Conservation (phyloP, 2,888 invertebrate genomes). For the Diadegma fenestrale region DNA sequence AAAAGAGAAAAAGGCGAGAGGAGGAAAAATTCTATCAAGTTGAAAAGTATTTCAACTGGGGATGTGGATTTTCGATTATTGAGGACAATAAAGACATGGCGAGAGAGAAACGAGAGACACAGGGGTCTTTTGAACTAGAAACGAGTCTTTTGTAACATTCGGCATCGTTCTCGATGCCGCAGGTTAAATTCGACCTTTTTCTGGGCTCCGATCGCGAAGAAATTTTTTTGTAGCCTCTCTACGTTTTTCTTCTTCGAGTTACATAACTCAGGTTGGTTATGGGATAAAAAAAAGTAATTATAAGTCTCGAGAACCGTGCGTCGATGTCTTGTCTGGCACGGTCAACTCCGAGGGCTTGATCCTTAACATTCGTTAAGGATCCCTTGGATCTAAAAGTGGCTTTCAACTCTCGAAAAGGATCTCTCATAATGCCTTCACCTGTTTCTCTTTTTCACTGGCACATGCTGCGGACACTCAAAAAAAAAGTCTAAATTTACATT, state of each 20-base stretch:
- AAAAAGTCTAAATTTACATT: not conserved
- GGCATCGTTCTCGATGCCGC: slow-evolving; percentile 5
- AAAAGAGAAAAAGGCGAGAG: not conserved
- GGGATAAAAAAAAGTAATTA: slow-evolving; percentile 26
- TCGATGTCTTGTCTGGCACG: slow-evolving; percentile 15
- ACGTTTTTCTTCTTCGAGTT: not conserved
- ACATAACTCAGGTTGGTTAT: slow-evolving; percentile 3
- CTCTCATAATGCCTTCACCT: not conserved
- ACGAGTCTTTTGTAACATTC: slow-evolving; percentile 16
- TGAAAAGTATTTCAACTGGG: not conserved
- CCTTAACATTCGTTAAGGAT: slow-evolving; percentile 50
- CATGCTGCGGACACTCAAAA: not conserved
- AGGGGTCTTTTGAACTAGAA: slow-evolving; percentile 22
- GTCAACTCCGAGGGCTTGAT: slow-evolving; percentile 34
- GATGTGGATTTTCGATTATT: not conserved
- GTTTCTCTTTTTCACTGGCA: not conserved
- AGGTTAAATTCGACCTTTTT: not conserved
- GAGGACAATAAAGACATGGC: slow-evolving; percentile 4
- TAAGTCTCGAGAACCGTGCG: slow-evolving; percentile 40
- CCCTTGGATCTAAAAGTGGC: slow-evolving; percentile 12
- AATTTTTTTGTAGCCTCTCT: not conserved
- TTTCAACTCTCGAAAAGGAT: not conserved
- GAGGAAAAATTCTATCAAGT: not conserved
- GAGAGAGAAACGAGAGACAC: not conserved
- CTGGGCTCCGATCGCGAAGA: not conserved